Percentiles rank a stretch among this genome's conserved stretches.
Conservation (phyloP, 2,113 vertebrate species). For the Nerophis lumbriciformis region DNA sequence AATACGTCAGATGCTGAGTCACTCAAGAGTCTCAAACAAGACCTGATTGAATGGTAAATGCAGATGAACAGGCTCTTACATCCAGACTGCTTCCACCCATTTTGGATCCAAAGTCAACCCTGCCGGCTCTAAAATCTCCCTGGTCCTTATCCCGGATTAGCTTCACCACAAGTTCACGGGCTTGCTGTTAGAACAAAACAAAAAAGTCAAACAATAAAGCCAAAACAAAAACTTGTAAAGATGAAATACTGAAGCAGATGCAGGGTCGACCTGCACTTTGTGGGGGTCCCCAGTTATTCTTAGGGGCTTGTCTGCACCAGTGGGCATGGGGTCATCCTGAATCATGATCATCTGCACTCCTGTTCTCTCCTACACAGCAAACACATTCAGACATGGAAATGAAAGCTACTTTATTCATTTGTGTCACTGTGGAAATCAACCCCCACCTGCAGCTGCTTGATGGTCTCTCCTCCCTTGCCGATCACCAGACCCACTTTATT, state of each 20-base stretch:
- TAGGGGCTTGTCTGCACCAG: constrained; percentile 95
- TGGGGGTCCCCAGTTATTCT: constrained; percentile 96
- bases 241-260: constrained; percentile 3
- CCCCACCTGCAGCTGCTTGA: constrained; percentile 93
- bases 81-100: constrained; percentile 90
- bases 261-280: constrained; percentile 87
- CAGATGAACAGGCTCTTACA: constrained; percentile 62
- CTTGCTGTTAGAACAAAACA: constrained; percentile 76
- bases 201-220: neutral
- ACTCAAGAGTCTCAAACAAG: neutral
- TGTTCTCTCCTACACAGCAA: constrained; percentile 83
- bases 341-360: constrained; percentile 99
- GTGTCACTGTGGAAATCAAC: neutral
- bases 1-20: neutral
- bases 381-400: constrained; percentile 7
- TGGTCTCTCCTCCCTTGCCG: constrained; percentile 97
- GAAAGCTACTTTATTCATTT: constrained; percentile 16
- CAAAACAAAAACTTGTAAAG: neutral
- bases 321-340: constrained; percentile 93
- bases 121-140: constrained; percentile 84
- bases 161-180: constrained; percentile 93
- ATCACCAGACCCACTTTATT: constrained; percentile 99
- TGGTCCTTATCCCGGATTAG: constrained; percentile 97
- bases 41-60: too few species aligned
- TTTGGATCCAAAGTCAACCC: constrained; percentile 86